Evolutionary conservation across 1,140 invertebrate genomes (phyloP).

Genomic region (Ctenoplectra terminalis): DNA sequence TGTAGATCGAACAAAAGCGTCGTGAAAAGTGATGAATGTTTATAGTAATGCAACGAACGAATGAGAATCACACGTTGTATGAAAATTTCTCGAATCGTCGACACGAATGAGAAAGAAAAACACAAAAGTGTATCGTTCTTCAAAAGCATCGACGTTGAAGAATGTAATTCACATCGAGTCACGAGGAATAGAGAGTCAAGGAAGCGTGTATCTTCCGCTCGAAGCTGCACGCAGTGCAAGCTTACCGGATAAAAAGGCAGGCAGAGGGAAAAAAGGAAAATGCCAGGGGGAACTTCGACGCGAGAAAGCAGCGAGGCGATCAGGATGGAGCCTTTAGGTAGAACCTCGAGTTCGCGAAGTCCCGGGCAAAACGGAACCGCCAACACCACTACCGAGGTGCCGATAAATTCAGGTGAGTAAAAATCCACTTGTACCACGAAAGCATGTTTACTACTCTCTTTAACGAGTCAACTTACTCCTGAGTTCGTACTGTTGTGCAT

Average conservation of each 20-base stretch:
- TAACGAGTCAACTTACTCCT: neutral
- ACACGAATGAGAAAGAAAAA: neutral
- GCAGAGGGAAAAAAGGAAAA: constrained; percentile 56
- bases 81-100: neutral
- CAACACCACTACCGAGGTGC: constrained; percentile 76
- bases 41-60: too few relatives aligned
- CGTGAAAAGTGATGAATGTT: too few relatives aligned
- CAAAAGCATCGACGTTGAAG: constrained; percentile 28
- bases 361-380: constrained; percentile 79
- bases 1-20: too few relatives aligned
- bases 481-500: neutral
- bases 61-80: neutral
- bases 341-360: constrained; percentile 76
- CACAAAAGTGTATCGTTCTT: neutral
- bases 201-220: constrained; percentile 31
- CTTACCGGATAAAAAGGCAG: constrained; percentile 34
- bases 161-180: constrained; percentile 43
- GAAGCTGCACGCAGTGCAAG: constrained; percentile 5
- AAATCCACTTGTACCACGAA: constrained; percentile 15
- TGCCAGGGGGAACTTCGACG: constrained; percentile 75
- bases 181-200: constrained; percentile 22
- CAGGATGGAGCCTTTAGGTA: constrained; percentile 79
- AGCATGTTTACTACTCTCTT: neutral
- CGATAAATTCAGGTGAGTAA: constrained; percentile 74
- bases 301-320: constrained; percentile 80